These are phyloP conservation scores for Clarias fuscus DNA, from an alignment of 2,797 vertebrate species.

Conservation along the genomic window DNA sequence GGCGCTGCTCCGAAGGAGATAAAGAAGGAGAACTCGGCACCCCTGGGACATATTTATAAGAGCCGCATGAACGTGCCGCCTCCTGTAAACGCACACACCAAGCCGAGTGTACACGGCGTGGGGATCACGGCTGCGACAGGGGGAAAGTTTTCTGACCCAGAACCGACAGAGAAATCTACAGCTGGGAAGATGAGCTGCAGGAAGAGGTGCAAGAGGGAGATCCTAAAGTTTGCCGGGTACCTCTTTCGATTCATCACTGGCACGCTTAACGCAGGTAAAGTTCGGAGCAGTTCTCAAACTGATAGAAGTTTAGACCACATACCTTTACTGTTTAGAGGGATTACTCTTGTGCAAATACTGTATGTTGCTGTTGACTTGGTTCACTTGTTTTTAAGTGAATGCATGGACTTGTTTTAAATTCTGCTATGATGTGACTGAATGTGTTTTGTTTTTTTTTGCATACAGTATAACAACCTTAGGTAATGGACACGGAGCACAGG, in stretches of 20 bases:
- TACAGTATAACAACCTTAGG: neutral
- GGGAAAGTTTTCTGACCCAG: slow-evolving; percentile 66
- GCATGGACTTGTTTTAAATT: neutral
- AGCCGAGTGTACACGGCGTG: slow-evolving; percentile 56
- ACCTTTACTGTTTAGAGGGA: neutral
- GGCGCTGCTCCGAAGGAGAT: neutral
- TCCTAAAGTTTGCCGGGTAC: slow-evolving; percentile 96
- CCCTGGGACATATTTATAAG: slow-evolving; percentile 25
- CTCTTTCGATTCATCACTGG: slow-evolving; percentile 93
- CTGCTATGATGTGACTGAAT: neutral
- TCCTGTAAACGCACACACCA: slow-evolving; percentile 37
- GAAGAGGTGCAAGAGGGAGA: slow-evolving; percentile 94
- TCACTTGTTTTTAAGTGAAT: neutral
- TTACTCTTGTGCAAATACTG: neutral
- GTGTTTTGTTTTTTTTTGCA: neutral
- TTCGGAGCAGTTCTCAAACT: slow-evolving; percentile 3
- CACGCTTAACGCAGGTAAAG: slow-evolving; percentile 91
- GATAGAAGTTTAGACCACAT: neutral
- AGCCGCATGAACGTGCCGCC: slow-evolving; percentile 48
- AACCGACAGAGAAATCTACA: slow-evolving; percentile 47
- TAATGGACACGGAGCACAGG: neutral
- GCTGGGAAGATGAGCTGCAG: slow-evolving; percentile 78
- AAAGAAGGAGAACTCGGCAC: slow-evolving; percentile 4
- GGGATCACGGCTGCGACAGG: slow-evolving; percentile 59
- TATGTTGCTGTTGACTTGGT: neutral